Evolutionary conservation across 2,797 vertebrate species (phyloP), one percentile per base, ranked within the genome.

Genomic region (Myripristis murdjan): DNA sequence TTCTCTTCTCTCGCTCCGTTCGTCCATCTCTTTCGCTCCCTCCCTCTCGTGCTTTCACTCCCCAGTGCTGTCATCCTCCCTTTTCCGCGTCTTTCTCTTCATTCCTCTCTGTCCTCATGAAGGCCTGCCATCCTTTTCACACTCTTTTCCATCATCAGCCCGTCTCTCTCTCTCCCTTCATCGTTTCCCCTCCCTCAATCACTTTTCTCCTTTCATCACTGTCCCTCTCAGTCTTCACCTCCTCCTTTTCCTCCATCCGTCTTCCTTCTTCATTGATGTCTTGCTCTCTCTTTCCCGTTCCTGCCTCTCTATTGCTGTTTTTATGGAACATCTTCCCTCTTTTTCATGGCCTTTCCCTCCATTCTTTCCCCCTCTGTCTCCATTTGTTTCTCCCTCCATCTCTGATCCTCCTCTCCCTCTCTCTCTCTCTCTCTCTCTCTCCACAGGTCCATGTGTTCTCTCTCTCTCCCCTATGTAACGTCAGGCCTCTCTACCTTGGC

Each of bases 381-480:
- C n/a, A n/a, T n/a, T n/a, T n/a, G n/a, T n/a, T n/a, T n/a, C n/a
- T n/a, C n/a, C 24, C 51, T 14, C 49, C 28, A 5, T 28, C 28
- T 6, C 28, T n/a, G n/a, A n/a, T 28, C 63, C 41, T 66, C 23
- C 39, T 69, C 64, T 6, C 4, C 8, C 12, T 10, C n/a, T n/a
- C 20, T 41, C 23, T 22, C 8, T 6, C 18, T 5, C 22, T 18
- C 31, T 16, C 14, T 51, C 51, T 8, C 41, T 64, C 71, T 24
- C 53, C 60, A 64, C 67, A 78, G 74, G 71, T 64, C 78, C 72
- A 79, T 80, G 75, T 87, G 65, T 62, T 61, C 33, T 43, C 69
- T 54, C 64, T 65, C 44, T 73, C 74, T 68, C 49, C 11, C 39
- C 48, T 37, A 39, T 75, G 51, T 35, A 37, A 73, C 57, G 64